A percentile compares a stretch with the other conserved stretches of the same genome.
These are phyloP conservation scores for Branchipolynoe longqiensis DNA, from an alignment of 2,888 invertebrate genomes.

Conservation along the genomic window DNA sequence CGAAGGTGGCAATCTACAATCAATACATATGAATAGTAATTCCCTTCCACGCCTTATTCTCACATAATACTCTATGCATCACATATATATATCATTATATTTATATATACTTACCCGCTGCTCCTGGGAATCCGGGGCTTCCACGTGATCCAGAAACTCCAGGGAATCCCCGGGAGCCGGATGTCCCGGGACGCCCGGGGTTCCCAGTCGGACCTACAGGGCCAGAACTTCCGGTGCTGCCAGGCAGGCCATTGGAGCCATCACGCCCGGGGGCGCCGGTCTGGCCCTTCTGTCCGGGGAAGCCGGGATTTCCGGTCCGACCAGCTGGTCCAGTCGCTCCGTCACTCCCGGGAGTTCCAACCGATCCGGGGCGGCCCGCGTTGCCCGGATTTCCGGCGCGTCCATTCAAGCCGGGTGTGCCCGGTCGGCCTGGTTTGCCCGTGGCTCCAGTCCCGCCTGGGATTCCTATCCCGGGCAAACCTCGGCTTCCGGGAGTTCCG, in stretches of 20 bases:
- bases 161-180: conserved; percentile 1
- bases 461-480: too few relatives aligned
- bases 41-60: background rate
- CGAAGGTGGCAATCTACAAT: too few relatives aligned
- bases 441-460: too few relatives aligned
- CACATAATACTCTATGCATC: too few relatives aligned
- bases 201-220: conserved; percentile 5
- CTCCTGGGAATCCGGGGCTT: conserved; percentile 60
- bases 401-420: too few relatives aligned
- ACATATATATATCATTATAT: too few relatives aligned
- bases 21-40: too few relatives aligned
- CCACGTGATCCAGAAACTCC: conserved; percentile 41
- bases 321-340: conserved; percentile 67
- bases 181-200: conserved; percentile 41
- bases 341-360: conserved; percentile 3
- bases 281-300: conserved; percentile 44
- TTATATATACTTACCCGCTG: conserved; percentile 28
- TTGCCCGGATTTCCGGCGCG: too few relatives aligned
- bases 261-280: conserved; percentile 17
- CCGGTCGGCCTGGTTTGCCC: too few relatives aligned
- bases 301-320: conserved; percentile 9
- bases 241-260: conserved; percentile 34
- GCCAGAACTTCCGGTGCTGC: conserved; percentile 43
- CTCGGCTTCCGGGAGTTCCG: too few relatives aligned
- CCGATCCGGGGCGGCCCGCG: conserved; percentile 50